Evolutionary conservation across 1,140 invertebrate genomes (phyloP), one percentile per base, ranked within the genome.

Genomic region (Adoxophyes honmai): DNA sequence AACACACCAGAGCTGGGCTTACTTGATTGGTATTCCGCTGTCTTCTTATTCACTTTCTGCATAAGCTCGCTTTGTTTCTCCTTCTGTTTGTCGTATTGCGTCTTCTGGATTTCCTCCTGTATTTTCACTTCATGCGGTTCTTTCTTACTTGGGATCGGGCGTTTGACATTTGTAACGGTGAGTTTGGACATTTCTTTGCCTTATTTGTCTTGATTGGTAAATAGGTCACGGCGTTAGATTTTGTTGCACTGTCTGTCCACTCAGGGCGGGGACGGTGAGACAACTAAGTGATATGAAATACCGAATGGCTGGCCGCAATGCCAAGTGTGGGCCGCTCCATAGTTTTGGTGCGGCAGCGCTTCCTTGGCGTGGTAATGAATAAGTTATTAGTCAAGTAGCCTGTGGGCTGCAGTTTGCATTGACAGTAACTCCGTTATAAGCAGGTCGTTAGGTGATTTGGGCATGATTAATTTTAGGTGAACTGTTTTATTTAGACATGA

Each of bases 281-380:
- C 61, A 52, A 88, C 85, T 88, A 77, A 80, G 66, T 63, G 59
- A 58, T 66, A 62, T 62, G 14, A 64, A 68, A 68, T 70, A 71
- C 70, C 72, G 69, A 75, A 74, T 70, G 70, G 70, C 58, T 67
- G 57, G 68, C 72, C 71, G 73, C 64, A 70, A 67, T 68, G 62
- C 81, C 68, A 58, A 74, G 76, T 81, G 79, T 82, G 76, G 83
- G 83, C 76, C 81, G 83, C 78, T 86, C 86, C 86, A 76, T 86
- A 86, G 52, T 86, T 88, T 86, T 88, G 78, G 83, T 62, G 63
- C 55, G 78, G 68, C 61, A 66, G 62, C 64, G 79, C 80, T 86
- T 86, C 83, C 81, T 78, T 73, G 68, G 85, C 74, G 81, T 83
- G 79, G 70, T 70, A 78, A 75, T 86, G 86, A 88, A 86, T 87